phyloP scores from a whole-genome alignment of 1,140 invertebrate species.

The Doryteuthis pealeii region DNA sequence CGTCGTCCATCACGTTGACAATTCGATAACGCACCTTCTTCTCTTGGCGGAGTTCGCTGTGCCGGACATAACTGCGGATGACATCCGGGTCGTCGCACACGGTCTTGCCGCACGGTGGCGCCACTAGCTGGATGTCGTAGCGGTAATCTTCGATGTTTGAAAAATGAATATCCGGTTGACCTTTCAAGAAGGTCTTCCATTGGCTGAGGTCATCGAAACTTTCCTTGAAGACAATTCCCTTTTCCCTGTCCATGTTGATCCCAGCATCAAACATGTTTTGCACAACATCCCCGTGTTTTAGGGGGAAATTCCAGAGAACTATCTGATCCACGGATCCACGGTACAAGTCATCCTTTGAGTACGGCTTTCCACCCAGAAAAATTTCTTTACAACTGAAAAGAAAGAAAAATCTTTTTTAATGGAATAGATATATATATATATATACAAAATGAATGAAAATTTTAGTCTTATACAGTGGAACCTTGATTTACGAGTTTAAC shows the following conservation, averaged over 20 bases:
- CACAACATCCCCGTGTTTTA: constrained; percentile 17
- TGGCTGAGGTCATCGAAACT: constrained; percentile 27
- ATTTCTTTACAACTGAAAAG: constrained; percentile 29
- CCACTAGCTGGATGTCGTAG: constrained; percentile 24
- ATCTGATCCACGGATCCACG: constrained; percentile 19
- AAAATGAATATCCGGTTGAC: constrained; percentile 14
- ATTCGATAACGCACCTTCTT: constrained; percentile 40
- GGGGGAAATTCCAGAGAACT: constrained; percentile 23
- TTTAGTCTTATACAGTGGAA: no score
- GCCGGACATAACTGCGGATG: constrained; percentile 31
- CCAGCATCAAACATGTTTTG: constrained; percentile 14
- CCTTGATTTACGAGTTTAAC: no score
- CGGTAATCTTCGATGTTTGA: constrained; percentile 19
- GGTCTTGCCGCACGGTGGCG: constrained; percentile 45
- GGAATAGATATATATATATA: neutral
- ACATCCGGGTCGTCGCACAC: constrained; percentile 51
- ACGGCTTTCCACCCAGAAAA: constrained; percentile 27
- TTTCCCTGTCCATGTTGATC: neutral
- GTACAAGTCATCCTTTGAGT: neutral
- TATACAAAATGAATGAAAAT: neutral
- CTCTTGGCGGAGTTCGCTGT: constrained; percentile 21
- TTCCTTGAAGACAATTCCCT: constrained; percentile 27
- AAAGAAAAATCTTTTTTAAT: neutral
- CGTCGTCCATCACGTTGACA: constrained; percentile 43
- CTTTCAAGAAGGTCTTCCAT: constrained; percentile 21